Percentiles rank a stretch among this genome's conserved stretches.
Evolutionary conservation across 2,888 invertebrate genomes (phyloP).

Genomic region (Lumbricus terrestris): DNA sequence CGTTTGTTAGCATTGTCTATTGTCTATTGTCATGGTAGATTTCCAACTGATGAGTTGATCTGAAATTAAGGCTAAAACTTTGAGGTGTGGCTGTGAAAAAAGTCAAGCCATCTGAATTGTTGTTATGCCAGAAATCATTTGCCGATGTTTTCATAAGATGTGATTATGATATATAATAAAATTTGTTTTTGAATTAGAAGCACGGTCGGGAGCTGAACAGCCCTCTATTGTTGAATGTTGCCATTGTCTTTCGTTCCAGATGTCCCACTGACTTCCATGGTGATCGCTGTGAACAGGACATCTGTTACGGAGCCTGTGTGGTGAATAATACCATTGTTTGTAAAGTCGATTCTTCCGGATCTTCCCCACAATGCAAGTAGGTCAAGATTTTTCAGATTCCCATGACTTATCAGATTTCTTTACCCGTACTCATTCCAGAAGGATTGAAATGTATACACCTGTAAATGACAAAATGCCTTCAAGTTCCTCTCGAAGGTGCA

Average conservation of each 20-base stretch:
- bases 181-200: too few species aligned
- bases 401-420: background rate
- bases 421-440: background rate
- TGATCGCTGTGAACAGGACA: slow-evolving; percentile 27
- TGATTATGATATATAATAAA: background rate
- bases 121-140: background rate
- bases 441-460: background rate
- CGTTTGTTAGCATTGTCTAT: background rate
- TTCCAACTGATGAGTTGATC: background rate
- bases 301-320: slow-evolving; percentile 28
- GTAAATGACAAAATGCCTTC: too few species aligned
- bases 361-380: background rate
- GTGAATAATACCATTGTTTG: slow-evolving; percentile 18
- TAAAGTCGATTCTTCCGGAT: background rate
- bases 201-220: background rate
- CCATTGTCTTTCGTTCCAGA: slow-evolving; percentile 18
- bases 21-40: background rate
- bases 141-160: background rate
- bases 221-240: background rate
- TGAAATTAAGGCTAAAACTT: background rate
- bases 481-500: too few species aligned
- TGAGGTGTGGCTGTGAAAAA: background rate
- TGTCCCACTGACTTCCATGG: slow-evolving; percentile 29
- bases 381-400: background rate
- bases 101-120: background rate